Evolutionary conservation across 2,888 invertebrate species (phyloP).

Genomic region (Oscheius sp.): DNA sequence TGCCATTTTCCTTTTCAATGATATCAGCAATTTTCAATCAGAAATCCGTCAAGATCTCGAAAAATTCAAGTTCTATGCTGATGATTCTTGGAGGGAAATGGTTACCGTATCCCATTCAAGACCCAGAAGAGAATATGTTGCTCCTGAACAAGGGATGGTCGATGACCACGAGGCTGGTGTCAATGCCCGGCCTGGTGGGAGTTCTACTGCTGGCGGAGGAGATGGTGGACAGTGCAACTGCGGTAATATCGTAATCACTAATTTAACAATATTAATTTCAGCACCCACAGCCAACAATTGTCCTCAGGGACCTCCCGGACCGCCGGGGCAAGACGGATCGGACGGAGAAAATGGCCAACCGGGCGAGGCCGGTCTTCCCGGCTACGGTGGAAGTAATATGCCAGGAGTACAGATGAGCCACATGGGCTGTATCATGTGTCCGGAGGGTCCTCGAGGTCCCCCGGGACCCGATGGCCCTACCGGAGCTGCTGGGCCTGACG

Average conservation of each 20-base stretch:
- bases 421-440: constrained; percentile 72
- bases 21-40: constrained; percentile 11
- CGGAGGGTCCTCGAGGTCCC: constrained; percentile 46
- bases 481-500: constrained; percentile 24
- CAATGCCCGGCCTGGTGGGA: not conserved
- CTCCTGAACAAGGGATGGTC: not conserved
- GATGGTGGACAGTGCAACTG: constrained; percentile 7
- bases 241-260: not conserved
- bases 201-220: not conserved
- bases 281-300: constrained; percentile 7
- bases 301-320: constrained; percentile 50
- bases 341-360: constrained; percentile 68
- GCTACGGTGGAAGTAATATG: constrained; percentile 70
- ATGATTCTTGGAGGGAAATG: constrained; percentile 24
- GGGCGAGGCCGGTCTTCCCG: constrained; percentile 71
- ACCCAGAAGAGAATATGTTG: constrained; percentile 7
- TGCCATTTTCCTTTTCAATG: constrained; percentile 17
- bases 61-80: constrained; percentile 23
- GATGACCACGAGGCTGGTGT: not conserved
- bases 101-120: constrained; percentile 6
- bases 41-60: constrained; percentile 20
- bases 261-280: too few species aligned
- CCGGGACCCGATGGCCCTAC: constrained; percentile 25
- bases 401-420: constrained; percentile 70
- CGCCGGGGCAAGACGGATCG: constrained; percentile 66